Percentiles rank a stretch among this genome's conserved stretches.
Conservation (phyloP, 2,797 vertebrate genomes). For the Falco berigora region DNA sequence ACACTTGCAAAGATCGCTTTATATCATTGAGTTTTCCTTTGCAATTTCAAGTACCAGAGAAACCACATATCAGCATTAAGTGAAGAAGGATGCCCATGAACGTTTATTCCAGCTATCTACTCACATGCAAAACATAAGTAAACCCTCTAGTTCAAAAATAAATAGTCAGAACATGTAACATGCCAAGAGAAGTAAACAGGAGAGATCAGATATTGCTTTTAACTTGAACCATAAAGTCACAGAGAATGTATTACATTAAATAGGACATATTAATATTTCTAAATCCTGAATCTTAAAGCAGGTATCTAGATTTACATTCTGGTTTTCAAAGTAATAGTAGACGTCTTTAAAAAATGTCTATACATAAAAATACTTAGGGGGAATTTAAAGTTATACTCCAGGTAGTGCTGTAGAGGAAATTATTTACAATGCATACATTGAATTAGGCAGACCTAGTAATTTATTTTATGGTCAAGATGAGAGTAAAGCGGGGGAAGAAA, state of each 20-base stretch:
- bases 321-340: not conserved
- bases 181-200: not conserved
- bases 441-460: not conserved
- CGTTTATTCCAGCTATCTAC: not conserved
- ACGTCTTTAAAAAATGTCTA: not conserved
- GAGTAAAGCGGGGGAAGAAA: not conserved
- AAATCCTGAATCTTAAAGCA: not conserved
- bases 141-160: not conserved
- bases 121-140: not conserved
- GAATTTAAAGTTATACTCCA: not conserved
- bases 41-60: not conserved
- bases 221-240: not conserved
- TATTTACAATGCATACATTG: not conserved
- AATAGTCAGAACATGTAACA: not conserved
- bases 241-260: not conserved
- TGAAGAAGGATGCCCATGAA: not conserved
- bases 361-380: not conserved
- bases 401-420: not conserved
- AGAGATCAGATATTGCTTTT: not conserved
- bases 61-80: fast-evolving
- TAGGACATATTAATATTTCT: not conserved
- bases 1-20: not conserved
- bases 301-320: not conserved
- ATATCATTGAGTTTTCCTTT: not conserved
- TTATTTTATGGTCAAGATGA: not conserved